phyloP scores from a whole-genome alignment of 1,140 invertebrate species.

The Drosophila ambigua region DNA sequence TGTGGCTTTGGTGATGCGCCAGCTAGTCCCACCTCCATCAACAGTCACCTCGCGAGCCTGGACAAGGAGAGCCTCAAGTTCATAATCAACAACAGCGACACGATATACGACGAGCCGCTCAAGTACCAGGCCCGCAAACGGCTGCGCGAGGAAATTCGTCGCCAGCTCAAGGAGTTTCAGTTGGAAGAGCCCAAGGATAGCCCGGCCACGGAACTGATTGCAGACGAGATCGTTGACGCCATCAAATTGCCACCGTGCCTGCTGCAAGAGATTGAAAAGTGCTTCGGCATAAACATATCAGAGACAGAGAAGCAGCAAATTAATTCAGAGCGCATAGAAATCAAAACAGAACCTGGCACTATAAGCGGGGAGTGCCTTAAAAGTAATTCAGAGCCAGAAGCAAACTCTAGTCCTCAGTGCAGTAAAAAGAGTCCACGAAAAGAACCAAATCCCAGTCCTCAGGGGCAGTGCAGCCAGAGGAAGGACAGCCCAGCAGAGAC shows the following conservation, averaged over 20 bases:
- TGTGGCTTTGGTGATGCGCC: slow-evolving; percentile 8
- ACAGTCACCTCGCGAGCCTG: slow-evolving; percentile 66
- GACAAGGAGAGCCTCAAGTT: slow-evolving; percentile 73
- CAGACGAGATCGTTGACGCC: slow-evolving; percentile 74
- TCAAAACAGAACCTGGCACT: not conserved
- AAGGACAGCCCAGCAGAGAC: not conserved
- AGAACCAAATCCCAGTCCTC: not conserved
- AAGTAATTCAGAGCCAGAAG: not conserved
- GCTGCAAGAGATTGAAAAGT: slow-evolving; percentile 71
- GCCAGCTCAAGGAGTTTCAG: slow-evolving; percentile 65
- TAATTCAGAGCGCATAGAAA: no score
- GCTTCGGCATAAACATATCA: slow-evolving; percentile 62
- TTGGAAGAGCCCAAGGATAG: slow-evolving; percentile 57
- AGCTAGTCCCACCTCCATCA: slow-evolving; percentile 13
- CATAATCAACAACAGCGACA: slow-evolving; percentile 75
- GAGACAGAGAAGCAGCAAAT: not conserved
- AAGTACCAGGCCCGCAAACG: slow-evolving; percentile 65
- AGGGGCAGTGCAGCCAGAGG: no score
- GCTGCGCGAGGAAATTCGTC: slow-evolving; percentile 68
- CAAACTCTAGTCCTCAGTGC: not conserved
- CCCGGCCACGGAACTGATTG: slow-evolving; percentile 38
- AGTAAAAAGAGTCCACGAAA: slow-evolving; percentile 3
- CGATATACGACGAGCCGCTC: slow-evolving; percentile 73
- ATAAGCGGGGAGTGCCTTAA: not conserved
- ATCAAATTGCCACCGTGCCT: slow-evolving; percentile 63